Conservation (phyloP, 2,113 vertebrate species). For the Oceanodroma tethys region DNA sequence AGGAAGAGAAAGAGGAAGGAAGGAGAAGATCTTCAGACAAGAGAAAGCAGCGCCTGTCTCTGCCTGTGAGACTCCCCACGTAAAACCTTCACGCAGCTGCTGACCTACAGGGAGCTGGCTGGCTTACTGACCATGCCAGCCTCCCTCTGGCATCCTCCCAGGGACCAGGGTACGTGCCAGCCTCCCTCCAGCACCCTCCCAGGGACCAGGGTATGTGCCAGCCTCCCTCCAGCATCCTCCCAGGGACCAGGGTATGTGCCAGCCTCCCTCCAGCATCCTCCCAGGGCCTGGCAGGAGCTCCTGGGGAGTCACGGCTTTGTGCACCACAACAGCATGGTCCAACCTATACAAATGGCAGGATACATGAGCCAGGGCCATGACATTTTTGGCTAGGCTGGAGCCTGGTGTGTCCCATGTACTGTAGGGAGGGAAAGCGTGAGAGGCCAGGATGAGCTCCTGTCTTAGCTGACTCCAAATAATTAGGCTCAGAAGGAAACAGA, state of each 20-base stretch:
- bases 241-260: neutral
- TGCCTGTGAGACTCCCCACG: fast-evolving
- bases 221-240: neutral
- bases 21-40: neutral
- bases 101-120: neutral
- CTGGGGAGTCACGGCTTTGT: neutral
- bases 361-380: neutral
- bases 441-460: neutral
- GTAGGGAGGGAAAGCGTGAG: neutral
- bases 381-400: neutral
- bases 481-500: neutral
- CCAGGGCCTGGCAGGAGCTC: neutral
- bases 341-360: neutral
- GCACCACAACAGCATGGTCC: neutral
- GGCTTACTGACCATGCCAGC: neutral
- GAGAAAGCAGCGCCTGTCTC: neutral
- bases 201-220: neutral
- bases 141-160: neutral
- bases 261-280: neutral
- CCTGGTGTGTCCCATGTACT: neutral
- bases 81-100: neutral
- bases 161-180: neutral
- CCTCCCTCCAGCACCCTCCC: neutral
- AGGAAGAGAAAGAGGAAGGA: neutral
- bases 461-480: neutral